Conservation (phyloP, 1,140 invertebrate species). For the Pinna nobilis region DNA sequence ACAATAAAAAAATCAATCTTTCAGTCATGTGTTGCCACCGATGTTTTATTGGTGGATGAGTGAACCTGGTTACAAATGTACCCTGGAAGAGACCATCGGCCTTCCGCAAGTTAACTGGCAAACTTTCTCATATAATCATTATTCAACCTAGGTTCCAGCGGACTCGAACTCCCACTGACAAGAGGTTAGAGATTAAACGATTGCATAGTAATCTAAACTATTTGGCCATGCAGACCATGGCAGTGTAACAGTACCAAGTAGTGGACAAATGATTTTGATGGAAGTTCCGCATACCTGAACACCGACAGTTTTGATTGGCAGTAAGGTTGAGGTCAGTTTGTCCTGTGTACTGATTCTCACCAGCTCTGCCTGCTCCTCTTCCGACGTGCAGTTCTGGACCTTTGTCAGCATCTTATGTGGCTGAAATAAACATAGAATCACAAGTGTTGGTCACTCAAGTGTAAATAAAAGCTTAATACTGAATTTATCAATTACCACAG, state of each 20-base stretch:
- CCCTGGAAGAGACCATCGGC: too few relatives aligned
- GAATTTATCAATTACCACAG: too few relatives aligned
- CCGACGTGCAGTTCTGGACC: slow-evolving; percentile 86
- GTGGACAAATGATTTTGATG: neutral
- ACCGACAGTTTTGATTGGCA: slow-evolving; percentile 97
- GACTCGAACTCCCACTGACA: too few relatives aligned
- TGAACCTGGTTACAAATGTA: too few relatives aligned
- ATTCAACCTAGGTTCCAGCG: too few relatives aligned
- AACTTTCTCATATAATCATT: too few relatives aligned
- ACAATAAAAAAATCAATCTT: too few relatives aligned
- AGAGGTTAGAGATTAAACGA: neutral
- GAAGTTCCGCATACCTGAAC: slow-evolving; percentile 85
- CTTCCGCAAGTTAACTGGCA: too few relatives aligned
- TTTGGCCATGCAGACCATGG: neutral
- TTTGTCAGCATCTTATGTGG: slow-evolving; percentile 93
- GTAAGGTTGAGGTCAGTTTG: slow-evolving; percentile 75
- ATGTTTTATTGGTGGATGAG: too few relatives aligned
- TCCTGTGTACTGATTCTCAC: slow-evolving; percentile 54
- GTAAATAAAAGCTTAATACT: too few relatives aligned
- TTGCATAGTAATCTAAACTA: neutral
- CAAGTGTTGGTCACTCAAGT: too few relatives aligned
- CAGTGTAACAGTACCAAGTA: neutral
- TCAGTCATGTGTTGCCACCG: too few relatives aligned
- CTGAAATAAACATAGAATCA: slow-evolving; percentile 69
- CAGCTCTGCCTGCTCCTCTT: slow-evolving; percentile 64